A percentile compares a stretch with the other conserved stretches of the same genome.
phyloP scores from a whole-genome alignment of 2,888 invertebrate species.

The Spialia ferax region DNA sequence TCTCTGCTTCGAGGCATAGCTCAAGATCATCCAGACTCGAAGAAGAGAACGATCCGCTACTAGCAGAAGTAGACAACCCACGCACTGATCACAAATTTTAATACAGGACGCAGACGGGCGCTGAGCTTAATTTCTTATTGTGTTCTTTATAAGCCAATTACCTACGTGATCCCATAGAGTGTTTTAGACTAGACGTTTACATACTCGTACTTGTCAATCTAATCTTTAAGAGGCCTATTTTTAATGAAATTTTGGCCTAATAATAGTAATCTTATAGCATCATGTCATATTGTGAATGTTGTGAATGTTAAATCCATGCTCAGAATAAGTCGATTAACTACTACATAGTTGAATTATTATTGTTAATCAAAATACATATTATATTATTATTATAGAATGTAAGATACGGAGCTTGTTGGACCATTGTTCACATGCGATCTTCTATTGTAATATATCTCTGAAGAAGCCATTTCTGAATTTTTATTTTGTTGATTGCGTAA shows the following conservation, averaged over 20 bases:
- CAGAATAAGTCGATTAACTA: slow-evolving; percentile 65
- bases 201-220: slow-evolving; percentile 31
- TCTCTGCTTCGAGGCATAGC: slow-evolving; percentile 80
- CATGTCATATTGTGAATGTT: slow-evolving; percentile 65
- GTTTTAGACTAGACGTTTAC: slow-evolving; percentile 44
- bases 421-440: slow-evolving; percentile 82
- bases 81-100: slow-evolving; percentile 77
- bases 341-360: slow-evolving; percentile 60
- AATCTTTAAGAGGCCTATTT: slow-evolving; percentile 54
- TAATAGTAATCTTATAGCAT: slow-evolving; percentile 50
- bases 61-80: slow-evolving; percentile 77
- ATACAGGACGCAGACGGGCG: slow-evolving; percentile 37
- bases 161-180: slow-evolving; percentile 44
- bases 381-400: slow-evolving; percentile 60
- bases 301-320: slow-evolving; percentile 71
- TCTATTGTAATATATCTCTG: slow-evolving; percentile 55
- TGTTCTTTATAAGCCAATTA: slow-evolving; percentile 43
- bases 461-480: slow-evolving; percentile 41
- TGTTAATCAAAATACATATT: slow-evolving; percentile 73
- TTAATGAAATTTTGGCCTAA: slow-evolving; percentile 44
- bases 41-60: slow-evolving; percentile 88
- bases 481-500: too few relatives aligned
- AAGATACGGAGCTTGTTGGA: slow-evolving; percentile 76
- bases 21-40: slow-evolving; percentile 76
- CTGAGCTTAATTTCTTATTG: slow-evolving; percentile 40